These are phyloP conservation scores for Hybognathus amarus DNA, from an alignment of 2,797 vertebrate genomes.

Conservation along the genomic window DNA sequence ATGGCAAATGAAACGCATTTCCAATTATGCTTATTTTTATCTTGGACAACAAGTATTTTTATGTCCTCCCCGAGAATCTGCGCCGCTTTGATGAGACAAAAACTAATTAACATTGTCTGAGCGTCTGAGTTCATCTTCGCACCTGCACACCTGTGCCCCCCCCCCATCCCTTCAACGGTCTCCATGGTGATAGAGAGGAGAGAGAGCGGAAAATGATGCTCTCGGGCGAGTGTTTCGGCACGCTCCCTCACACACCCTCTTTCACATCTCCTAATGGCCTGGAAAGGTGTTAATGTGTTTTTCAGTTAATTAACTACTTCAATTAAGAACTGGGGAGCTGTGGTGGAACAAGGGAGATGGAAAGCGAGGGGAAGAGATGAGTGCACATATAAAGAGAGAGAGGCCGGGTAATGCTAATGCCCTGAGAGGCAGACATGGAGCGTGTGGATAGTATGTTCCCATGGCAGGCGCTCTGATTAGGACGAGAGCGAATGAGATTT, in stretches of 20 bases:
- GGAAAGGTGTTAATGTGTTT: slow-evolving; percentile 71
- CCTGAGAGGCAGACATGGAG: slow-evolving; percentile 34
- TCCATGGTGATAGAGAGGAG: slow-evolving; percentile 40
- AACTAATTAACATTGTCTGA: slow-evolving; percentile 56
- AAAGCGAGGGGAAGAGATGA: slow-evolving; percentile 30
- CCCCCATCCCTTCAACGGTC: slow-evolving; percentile 8
- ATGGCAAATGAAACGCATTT: slow-evolving; percentile 47
- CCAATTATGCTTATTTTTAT: slow-evolving; percentile 49
- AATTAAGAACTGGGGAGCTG: slow-evolving; percentile 61
- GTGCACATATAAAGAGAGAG: slow-evolving; percentile 23
- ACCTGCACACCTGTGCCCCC: slow-evolving; percentile 35
- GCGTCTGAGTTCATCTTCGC: slow-evolving; percentile 42
- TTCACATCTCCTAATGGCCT: slow-evolving; percentile 65
- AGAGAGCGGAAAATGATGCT: slow-evolving; percentile 31
- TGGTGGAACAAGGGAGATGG: slow-evolving; percentile 43
- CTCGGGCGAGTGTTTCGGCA: slow-evolving; percentile 39
- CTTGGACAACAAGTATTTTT: slow-evolving; percentile 37
- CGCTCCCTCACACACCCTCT: slow-evolving; percentile 54
- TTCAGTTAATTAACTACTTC: slow-evolving; percentile 71
- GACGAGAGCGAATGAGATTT: slow-evolving; percentile 44
- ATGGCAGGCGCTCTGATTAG: slow-evolving; percentile 34
- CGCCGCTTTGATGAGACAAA: slow-evolving; percentile 48
- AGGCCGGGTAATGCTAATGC: slow-evolving; percentile 26
- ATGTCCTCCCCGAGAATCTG: background rate
- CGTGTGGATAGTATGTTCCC: slow-evolving; percentile 32